phyloP scores from a whole-genome alignment of 2,888 invertebrate species.

The Heliconius sara region DNA sequence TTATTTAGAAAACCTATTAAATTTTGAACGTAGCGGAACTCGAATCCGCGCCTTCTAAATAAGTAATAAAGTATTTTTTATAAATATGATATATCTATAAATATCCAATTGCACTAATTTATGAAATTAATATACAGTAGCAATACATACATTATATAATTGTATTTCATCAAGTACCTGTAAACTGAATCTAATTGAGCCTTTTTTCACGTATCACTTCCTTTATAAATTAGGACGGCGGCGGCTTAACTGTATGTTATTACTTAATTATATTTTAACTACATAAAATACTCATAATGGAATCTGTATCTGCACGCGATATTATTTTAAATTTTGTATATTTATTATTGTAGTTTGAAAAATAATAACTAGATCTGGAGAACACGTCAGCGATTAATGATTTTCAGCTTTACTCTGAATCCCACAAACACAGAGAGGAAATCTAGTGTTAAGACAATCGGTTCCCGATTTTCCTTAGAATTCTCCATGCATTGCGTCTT shows the following conservation, averaged over 20 bases:
- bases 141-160: constrained; percentile 13
- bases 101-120: not conserved
- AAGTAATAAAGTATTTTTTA: not conserved
- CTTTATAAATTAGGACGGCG: constrained; percentile 30
- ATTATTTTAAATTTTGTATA: not conserved
- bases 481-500: too few relatives aligned
- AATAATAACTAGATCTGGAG: not conserved
- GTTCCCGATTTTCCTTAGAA: too few relatives aligned
- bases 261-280: constrained; percentile 18
- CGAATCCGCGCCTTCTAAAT: too few relatives aligned
- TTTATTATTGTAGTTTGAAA: not conserved
- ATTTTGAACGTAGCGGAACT: too few relatives aligned
- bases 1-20: too few relatives aligned
- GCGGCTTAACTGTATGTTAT: constrained; percentile 30
- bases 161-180: constrained; percentile 23
- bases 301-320: constrained; percentile 22
- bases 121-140: not conserved
- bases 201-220: constrained; percentile 51
- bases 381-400: not conserved
- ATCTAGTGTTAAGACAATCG: too few relatives aligned
- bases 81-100: not conserved
- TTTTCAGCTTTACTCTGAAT: not conserved
- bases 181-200: constrained; percentile 41
- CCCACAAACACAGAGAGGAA: too few relatives aligned
- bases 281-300: not conserved